Evolutionary conservation across 2,888 invertebrate genomes (phyloP), one percentile per base, ranked within the genome.

Genomic region (Scaptomyza polygonia): DNA sequence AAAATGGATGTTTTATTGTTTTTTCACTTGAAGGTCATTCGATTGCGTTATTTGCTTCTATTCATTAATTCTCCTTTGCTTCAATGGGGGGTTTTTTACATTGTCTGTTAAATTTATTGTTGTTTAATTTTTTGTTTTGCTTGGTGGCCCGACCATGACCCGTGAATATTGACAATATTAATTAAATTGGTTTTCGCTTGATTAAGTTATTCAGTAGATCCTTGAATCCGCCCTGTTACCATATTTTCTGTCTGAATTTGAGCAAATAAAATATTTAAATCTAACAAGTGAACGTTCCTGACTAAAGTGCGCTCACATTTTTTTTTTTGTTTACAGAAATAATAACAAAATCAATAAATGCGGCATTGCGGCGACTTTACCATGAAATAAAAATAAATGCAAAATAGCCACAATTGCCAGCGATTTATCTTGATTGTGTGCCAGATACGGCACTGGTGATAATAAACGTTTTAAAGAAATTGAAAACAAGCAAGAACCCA

Each of bases 281-380:
- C 62, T 67, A 34, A 48, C 54, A 52, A 53, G 44, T 21, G 58
- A 51, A 71, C 53, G 66, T 44, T 36, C 47, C 44, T 11, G 14
- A 12, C 2, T 16, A 11, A 18, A 11, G 5, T 5, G n/a, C 32
- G 42, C 30, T 36, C 51, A 49, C 42, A 18, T 36, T 51, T 52
- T 48, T 42, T 0, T 47, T n/a, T 5, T 9, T n/a, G 9, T 11
- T 32, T 7, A 12, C 32, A 51, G n/a, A 40, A 42, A 44, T 43
- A 71, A 80, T 80, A 68, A 73, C 67, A 86, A 86, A 82, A 82
- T 86, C 86, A 80, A 83, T 86, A 83, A 84, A 73, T 74, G 76
- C 76, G 76, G 76, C 84, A 30, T 63, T 43, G 55, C 71, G 84
- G 76, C 83, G 77, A 75, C 72, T 70, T 72, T 76, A 67, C 71